Evolutionary conservation across 2,888 invertebrate species (phyloP), one percentile per base, ranked within the genome.

Genomic region (Morinoia aosen): DNA sequence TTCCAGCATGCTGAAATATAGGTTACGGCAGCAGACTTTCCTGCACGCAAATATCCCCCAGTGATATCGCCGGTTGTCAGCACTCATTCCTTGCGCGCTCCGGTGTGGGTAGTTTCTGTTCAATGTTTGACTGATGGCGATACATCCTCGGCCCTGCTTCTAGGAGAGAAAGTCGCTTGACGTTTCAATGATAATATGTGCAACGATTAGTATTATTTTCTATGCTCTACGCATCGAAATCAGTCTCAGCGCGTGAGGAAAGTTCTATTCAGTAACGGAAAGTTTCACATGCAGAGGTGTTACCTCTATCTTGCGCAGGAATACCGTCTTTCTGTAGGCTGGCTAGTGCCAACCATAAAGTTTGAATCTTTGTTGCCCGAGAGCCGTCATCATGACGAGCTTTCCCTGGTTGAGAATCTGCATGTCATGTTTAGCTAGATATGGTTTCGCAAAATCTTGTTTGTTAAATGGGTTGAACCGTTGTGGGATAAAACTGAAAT

Each of bases 1-100:
- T 33, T 16, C 76, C 40, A 90, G 39, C 39, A 90, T 40, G 12
- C 16, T 48, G 90, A 39, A 48, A 90, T 90, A 48, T 90, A 90
- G 90, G 90, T 90, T 90, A 90, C 90, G 90, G 39, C 39, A 40
- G 25, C 90, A 12, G 90, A 48, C 90, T 90, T 90, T 90, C 90
- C 39, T 48, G 90, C 39, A 48, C 90, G 90, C 90, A 90, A 90
- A 90, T 48, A 16, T 90, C 40, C 76, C 76, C 33, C 76, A 76
- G 76, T 76, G 25, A 33, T 76, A 76, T 25, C 25, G 76, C 76
- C 25, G 76, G 76, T 76, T 76, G 76, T 33, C 76, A 76, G 76
- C 16, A 19, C 33, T 76, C 25, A 76, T 76, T 33, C 33, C 76
- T 16, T 76, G 76, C 19, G 7, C 16, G 76, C 76, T 76, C 7